Percentiles rank a stretch among this genome's conserved stretches.
These are phyloP conservation scores for Mongoloraphidia duomilia DNA, from an alignment of 2,888 invertebrate species.

Conservation along the genomic window DNA sequence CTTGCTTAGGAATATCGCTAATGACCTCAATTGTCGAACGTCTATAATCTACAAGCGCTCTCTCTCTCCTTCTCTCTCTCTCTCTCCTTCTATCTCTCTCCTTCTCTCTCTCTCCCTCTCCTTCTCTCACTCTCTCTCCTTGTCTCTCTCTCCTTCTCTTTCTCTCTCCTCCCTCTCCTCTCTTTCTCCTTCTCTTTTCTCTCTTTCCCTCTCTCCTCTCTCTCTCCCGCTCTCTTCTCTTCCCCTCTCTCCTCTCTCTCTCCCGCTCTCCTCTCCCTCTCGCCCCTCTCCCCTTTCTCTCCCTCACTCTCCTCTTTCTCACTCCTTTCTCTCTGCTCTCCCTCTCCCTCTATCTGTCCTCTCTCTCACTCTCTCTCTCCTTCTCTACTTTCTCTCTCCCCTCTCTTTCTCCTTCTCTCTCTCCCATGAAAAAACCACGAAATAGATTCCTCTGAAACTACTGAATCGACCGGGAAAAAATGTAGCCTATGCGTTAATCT, in stretches of 20 bases:
- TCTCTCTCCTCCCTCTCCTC: slow-evolving; percentile 6
- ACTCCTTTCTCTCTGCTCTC: neutral
- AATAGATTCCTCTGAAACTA: too few relatives aligned
- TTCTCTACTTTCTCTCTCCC: neutral
- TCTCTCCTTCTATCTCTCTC: slow-evolving; percentile 9
- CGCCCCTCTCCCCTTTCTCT: slow-evolving; percentile 10
- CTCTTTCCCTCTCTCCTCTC: slow-evolving; percentile 24
- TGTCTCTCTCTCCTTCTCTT: slow-evolving; percentile 3
- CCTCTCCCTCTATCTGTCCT: slow-evolving; percentile 1
- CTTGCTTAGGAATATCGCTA: too few relatives aligned
- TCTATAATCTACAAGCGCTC: too few relatives aligned
- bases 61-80: too few relatives aligned
- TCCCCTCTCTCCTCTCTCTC: slow-evolving; percentile 9
- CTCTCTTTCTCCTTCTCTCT: slow-evolving; percentile 4
- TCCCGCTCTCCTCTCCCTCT: slow-evolving; percentile 8
- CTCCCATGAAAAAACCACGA: slow-evolving; percentile 4
- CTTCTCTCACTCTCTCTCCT: too few relatives aligned
- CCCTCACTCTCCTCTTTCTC: slow-evolving; percentile 3
- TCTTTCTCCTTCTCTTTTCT: slow-evolving; percentile 22
- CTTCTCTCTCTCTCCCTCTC: slow-evolving; percentile 7
- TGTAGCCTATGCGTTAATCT: too few relatives aligned
- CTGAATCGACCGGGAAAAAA: too few relatives aligned
- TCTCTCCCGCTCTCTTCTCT: too few relatives aligned
- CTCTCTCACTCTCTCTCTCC: too few relatives aligned
- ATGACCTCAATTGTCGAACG: too few relatives aligned